Percentiles rank a stretch among this genome's conserved stretches.
Evolutionary conservation across 2,888 invertebrate genomes (phyloP).

Genomic region (Drosophila monieri): DNA sequence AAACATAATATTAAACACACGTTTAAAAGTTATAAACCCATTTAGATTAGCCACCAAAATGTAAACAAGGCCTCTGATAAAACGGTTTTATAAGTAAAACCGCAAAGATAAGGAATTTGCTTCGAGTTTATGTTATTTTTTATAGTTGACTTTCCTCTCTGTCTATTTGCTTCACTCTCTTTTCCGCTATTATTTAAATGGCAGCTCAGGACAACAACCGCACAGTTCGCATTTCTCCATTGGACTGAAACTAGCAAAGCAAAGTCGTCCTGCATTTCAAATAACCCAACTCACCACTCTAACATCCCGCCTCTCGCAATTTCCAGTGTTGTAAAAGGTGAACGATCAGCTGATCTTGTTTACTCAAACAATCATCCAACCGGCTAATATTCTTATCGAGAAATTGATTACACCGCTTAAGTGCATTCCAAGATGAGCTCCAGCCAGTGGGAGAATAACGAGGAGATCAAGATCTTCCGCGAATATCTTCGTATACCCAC

Average conservation of each 20-base stretch:
- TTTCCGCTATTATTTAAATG: slow-evolving; percentile 59
- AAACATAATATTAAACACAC: not conserved
- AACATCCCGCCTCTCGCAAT: slow-evolving; percentile 25
- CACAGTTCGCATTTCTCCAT: slow-evolving; percentile 38
- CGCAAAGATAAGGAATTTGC: slow-evolving; percentile 45
- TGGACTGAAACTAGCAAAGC: not conserved
- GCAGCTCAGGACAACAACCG: slow-evolving; percentile 4
- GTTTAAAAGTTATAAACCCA: not conserved
- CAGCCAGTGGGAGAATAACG: slow-evolving; percentile 84
- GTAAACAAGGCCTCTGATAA: slow-evolving; percentile 40
- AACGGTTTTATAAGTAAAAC: slow-evolving; percentile 23
- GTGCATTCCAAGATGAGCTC: slow-evolving; percentile 53
- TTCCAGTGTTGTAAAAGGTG: slow-evolving; percentile 63
- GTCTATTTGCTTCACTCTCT: not conserved
- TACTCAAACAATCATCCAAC: slow-evolving; percentile 14
- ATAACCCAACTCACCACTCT: not conserved
- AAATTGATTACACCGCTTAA: not conserved
- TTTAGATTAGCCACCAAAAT: slow-evolving; percentile 40
- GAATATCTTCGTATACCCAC: slow-evolving; percentile 94
- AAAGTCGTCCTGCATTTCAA: not conserved
- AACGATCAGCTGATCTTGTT: slow-evolving; percentile 53
- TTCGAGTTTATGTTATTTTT: not conserved
- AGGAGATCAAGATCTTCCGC: slow-evolving; percentile 90
- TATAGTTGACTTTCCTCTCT: not conserved
- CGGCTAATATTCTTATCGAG: slow-evolving; percentile 4